Evolutionary conservation across 2,797 vertebrate species (phyloP).

Genomic region (Eupleurogrammus muticus): DNA sequence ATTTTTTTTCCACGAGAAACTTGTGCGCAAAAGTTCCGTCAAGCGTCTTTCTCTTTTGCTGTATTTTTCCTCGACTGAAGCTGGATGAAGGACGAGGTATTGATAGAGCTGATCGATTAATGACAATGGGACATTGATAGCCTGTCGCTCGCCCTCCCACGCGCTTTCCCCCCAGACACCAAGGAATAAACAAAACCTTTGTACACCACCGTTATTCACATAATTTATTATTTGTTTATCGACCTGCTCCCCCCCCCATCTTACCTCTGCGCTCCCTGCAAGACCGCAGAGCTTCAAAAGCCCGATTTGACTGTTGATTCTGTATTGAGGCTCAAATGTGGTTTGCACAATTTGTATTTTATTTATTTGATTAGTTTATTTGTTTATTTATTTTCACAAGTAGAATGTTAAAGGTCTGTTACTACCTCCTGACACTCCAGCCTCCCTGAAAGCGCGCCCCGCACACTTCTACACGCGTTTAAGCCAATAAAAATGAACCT

Average conservation of each 20-base stretch:
- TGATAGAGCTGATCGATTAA: conserved; percentile 57
- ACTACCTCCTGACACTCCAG: conserved; percentile 16
- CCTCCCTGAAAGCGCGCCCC: not conserved
- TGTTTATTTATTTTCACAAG: not conserved
- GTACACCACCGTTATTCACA: conserved; percentile 23
- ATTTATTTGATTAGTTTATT: too few relatives aligned
- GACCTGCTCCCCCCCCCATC: conserved; percentile 7
- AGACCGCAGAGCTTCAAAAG: not conserved
- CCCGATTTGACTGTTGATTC: not conserved
- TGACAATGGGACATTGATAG: conserved; percentile 62
- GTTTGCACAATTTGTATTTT: too few relatives aligned
- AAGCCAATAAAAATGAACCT: conserved; percentile 36
- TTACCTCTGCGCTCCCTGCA: not conserved
- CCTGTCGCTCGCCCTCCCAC: conserved; percentile 38
- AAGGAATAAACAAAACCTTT: conserved; percentile 64
- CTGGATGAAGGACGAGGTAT: conserved; percentile 44
- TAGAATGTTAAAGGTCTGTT: conserved; percentile 1
- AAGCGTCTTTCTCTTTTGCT: conserved; percentile 5
- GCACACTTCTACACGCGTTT: conserved; percentile 4
- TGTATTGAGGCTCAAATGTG: not conserved
- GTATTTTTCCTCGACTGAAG: conserved; percentile 18
- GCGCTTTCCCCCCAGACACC: conserved; percentile 29
- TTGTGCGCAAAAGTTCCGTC: conserved; percentile 22
- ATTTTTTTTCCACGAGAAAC: conserved; percentile 27
- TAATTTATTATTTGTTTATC: conserved; percentile 53